Conservation (phyloP, 2,113 vertebrate species). For the Typhlomys cinereus region DNA sequence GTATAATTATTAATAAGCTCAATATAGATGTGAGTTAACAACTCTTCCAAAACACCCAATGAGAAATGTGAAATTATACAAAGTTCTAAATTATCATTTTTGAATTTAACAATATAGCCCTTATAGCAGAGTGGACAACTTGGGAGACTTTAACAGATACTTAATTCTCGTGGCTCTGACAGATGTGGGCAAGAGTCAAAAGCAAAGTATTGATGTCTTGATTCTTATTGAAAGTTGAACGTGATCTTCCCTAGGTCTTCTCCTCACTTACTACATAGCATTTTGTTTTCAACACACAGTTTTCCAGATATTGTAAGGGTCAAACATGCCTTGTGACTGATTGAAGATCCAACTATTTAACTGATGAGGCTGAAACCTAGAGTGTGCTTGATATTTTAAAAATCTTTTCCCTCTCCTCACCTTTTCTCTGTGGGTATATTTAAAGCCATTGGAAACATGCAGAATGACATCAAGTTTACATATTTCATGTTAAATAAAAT, state of each 20-base stretch:
- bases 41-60: neutral
- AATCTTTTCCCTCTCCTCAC: neutral
- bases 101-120: too few species aligned
- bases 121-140: neutral
- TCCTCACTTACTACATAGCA: neutral
- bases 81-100: neutral
- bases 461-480: slow-evolving; percentile 44
- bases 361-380: too few species aligned
- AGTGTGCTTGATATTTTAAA: neutral
- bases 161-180: neutral
- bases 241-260: rapidly evolving
- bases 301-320: too few species aligned
- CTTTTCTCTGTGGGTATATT: neutral
- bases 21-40: neutral
- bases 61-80: neutral
- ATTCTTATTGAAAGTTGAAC: neutral
- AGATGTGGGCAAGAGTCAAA: neutral
- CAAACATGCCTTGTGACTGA: too few species aligned
- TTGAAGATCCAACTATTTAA: too few species aligned
- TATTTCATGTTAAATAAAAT: slow-evolving; percentile 60
- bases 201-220: neutral
- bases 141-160: neutral
- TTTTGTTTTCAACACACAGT: neutral
- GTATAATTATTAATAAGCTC: slow-evolving; percentile 31
- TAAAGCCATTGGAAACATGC: slow-evolving; percentile 30